Evolutionary conservation across 2,888 invertebrate species (phyloP), one percentile per base, ranked within the genome.

Genomic region (Acrobeloides nanus): DNA sequence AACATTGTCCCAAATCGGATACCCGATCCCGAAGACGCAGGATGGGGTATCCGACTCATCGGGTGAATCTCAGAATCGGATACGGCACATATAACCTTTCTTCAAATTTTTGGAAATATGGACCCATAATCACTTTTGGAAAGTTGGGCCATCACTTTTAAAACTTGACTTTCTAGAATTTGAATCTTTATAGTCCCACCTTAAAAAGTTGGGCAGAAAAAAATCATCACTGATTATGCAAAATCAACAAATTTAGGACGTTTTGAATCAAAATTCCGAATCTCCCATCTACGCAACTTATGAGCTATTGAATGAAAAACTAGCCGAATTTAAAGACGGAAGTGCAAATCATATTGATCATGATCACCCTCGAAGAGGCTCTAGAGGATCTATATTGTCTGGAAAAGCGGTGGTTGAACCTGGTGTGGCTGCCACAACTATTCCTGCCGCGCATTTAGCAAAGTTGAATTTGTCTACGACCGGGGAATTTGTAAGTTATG

Each of bases 381-480:
- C 64, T n/a, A 42, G 68, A 12, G 68, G 68, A 8, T 68, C 68
- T 3, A 64, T 61, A 27, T 56, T 66, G 20, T 54, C 65, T 15
- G 66, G 66, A 26, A 59, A 64, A 40, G 63, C 60, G 20, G 59
- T 54, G 43, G 54, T 62, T 8, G 61, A 58, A 32, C 64, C 57
- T 2, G 54, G 51, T 23, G 44, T 37, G n/a, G 23, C 44, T 6
- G 45, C 64, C 15, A 55, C 62, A n/a, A 66, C 64, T 3, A 64
- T 68, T 42, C 66, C 68, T 3, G 62, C 64, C 2, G 66, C 64
- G 29, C 64, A 69, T 46, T 47, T 69, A 21, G 68, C 67, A 5
- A 61, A 68, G 40, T 52, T 69, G 8, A 66, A 55, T 40, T 44
- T 67, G 26, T 62, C 64, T 7, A 59, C 64, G 21, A 63, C 59